Conservation (phyloP, 1,140 invertebrate genomes). For the Monochamus saltuarius region DNA sequence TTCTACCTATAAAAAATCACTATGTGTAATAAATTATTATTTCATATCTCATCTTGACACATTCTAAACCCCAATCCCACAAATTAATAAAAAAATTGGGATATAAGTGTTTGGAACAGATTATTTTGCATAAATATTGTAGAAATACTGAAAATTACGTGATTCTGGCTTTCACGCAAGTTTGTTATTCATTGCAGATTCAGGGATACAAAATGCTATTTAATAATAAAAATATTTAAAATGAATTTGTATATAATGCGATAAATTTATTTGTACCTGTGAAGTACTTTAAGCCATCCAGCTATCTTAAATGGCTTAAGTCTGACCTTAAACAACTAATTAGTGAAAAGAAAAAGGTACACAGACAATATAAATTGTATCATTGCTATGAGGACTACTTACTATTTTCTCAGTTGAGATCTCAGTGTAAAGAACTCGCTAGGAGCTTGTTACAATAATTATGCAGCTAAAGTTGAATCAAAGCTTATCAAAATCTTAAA, state of each 20-base stretch:
- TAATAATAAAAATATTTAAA: too few relatives aligned
- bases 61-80: too few relatives aligned
- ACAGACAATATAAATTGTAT: slow-evolving; percentile 4
- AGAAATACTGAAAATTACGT: too few relatives aligned
- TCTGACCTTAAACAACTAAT: slow-evolving; percentile 6
- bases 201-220: too few relatives aligned
- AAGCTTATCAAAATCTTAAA: background rate
- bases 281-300: slow-evolving; percentile 5
- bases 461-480: background rate
- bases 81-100: too few relatives aligned
- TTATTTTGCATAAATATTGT: too few relatives aligned
- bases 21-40: too few relatives aligned
- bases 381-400: slow-evolving; percentile 5
- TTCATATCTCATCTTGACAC: too few relatives aligned
- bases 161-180: too few relatives aligned
- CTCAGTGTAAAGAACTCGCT: slow-evolving; percentile 5
- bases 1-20: too few relatives aligned
- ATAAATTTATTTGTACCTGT: slow-evolving; percentile 11
- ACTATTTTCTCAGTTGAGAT: slow-evolving; percentile 11
- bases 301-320: slow-evolving; percentile 7
- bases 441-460: slow-evolving; percentile 3
- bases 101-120: too few relatives aligned
- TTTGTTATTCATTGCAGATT: too few relatives aligned
- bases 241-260: slow-evolving; percentile 5
- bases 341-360: background rate